These are phyloP conservation scores for Sebastiscus tertius DNA, from an alignment of 2,797 vertebrate species.

Conservation along the genomic window DNA sequence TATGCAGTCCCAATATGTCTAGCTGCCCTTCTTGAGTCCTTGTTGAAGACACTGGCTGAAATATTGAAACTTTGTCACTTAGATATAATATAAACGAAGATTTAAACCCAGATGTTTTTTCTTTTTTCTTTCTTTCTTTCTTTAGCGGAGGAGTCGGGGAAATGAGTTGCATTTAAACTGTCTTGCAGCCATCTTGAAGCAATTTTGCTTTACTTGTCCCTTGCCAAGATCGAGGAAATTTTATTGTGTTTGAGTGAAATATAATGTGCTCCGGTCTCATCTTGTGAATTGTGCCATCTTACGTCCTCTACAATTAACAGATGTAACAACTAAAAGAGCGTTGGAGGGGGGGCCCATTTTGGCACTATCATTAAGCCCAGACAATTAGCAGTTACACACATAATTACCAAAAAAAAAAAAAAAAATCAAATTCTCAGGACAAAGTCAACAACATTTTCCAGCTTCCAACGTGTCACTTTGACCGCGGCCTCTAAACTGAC, in stretches of 20 bases:
- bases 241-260: slow-evolving; percentile 77
- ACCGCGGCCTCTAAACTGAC: slow-evolving; percentile 58
- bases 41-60: slow-evolving; percentile 74
- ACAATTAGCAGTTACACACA: slow-evolving; percentile 78
- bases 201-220: slow-evolving; percentile 68
- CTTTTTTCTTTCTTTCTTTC: slow-evolving; percentile 36
- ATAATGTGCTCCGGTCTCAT: slow-evolving; percentile 69
- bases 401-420: slow-evolving; percentile 66
- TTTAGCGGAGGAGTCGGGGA: slow-evolving; percentile 46
- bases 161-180: slow-evolving; percentile 72
- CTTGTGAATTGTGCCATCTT: slow-evolving; percentile 76
- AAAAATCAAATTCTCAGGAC: slow-evolving; percentile 67
- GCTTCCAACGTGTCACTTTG: slow-evolving; percentile 73
- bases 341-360: slow-evolving; percentile 59
- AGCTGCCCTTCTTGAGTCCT: slow-evolving; percentile 70
- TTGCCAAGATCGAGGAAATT: slow-evolving; percentile 72
- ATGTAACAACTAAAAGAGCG: slow-evolving; percentile 67
- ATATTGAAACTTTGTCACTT: slow-evolving; percentile 77
- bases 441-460: slow-evolving; percentile 71
- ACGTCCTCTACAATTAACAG: slow-evolving; percentile 75
- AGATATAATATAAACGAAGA: slow-evolving; percentile 65
- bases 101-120: slow-evolving; percentile 48
- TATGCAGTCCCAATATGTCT: slow-evolving; percentile 77
- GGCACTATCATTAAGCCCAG: slow-evolving; percentile 67
- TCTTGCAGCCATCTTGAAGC: slow-evolving; percentile 62